Percentiles rank a stretch among this genome's conserved stretches.
These are phyloP conservation scores for Miniopterus natalensis DNA, from an alignment of 2,113 vertebrate species.

Conservation along the genomic window DNA sequence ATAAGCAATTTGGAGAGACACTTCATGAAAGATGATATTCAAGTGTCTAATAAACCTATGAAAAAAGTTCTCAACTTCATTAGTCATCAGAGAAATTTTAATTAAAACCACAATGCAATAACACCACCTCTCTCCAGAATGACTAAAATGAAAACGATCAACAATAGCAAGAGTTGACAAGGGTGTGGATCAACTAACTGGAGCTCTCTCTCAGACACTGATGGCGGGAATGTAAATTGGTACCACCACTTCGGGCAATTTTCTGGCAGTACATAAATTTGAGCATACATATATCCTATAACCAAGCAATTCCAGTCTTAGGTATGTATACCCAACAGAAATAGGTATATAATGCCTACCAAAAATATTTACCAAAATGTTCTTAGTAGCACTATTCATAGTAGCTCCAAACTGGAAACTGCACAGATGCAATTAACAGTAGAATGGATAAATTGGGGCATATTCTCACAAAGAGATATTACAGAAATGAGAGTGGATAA, in stretches of 20 bases:
- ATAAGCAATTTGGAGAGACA: not conserved
- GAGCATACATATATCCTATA: not conserved
- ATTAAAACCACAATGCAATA: not conserved
- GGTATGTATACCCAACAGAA: not conserved
- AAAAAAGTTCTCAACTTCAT: not conserved
- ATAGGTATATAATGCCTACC: not conserved
- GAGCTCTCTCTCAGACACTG: not conserved
- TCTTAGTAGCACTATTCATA: not conserved
- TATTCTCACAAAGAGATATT: not conserved
- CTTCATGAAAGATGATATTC: not conserved
- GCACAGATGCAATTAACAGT: not conserved
- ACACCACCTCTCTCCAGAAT: not conserved
- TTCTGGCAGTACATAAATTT: not conserved
- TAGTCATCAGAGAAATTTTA: not conserved
- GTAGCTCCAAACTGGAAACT: not conserved
- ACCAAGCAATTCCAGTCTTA: not conserved
- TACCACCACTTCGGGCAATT: not conserved
- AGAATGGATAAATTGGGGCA: not conserved
- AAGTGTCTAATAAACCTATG: not conserved
- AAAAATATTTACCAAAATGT: not conserved
- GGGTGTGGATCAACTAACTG: not conserved
- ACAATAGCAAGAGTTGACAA: not conserved
- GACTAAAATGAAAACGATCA: not conserved
- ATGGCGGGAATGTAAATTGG: not conserved
- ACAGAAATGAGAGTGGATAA: not conserved